Evolutionary conservation across 2,888 invertebrate species (phyloP).

Genomic region (Drosophila mimica): DNA sequence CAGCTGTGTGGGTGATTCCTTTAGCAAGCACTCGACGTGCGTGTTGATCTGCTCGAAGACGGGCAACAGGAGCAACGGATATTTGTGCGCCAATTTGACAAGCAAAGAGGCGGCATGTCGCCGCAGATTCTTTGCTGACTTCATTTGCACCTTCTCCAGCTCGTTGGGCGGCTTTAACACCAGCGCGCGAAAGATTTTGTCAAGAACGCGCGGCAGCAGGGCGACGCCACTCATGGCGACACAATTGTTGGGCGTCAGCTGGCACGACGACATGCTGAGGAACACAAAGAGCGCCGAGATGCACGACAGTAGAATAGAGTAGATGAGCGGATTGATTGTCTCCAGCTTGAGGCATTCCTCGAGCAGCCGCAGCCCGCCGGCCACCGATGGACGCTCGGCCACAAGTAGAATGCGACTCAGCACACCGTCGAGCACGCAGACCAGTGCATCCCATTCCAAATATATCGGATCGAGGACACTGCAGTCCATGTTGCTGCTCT

Average conservation of each 20-base stretch:
- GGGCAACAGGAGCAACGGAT: slow-evolving; percentile 93
- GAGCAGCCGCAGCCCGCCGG: slow-evolving; percentile 91
- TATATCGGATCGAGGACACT: slow-evolving; percentile 89
- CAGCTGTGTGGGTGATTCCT: slow-evolving; percentile 84
- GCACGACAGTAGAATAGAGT: slow-evolving; percentile 94
- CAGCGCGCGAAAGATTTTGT: slow-evolving; percentile 94
- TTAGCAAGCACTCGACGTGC: slow-evolving; percentile 90
- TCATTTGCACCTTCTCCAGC: slow-evolving; percentile 86
- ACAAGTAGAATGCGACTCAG: slow-evolving; percentile 91
- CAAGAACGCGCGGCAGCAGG: slow-evolving; percentile 91
- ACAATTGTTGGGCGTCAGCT: slow-evolving; percentile 88
- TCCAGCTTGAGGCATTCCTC: slow-evolving; percentile 91
- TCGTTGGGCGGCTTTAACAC: slow-evolving; percentile 90
- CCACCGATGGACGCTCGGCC: slow-evolving; percentile 90
- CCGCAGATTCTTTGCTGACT: slow-evolving; percentile 93
- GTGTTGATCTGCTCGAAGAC: slow-evolving; percentile 94
- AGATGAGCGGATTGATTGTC: slow-evolving; percentile 91
- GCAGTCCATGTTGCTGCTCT: slow-evolving; percentile 68
- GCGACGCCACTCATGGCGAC: slow-evolving; percentile 88
- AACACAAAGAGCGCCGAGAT: slow-evolving; percentile 96
- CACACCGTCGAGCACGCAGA: slow-evolving; percentile 92
- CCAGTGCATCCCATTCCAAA: slow-evolving; percentile 94
- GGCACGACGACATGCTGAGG: slow-evolving; percentile 94
- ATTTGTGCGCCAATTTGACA: slow-evolving; percentile 95
- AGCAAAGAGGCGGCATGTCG: slow-evolving; percentile 95